phyloP scores from a whole-genome alignment of 1,140 invertebrate genomes.

The Sycobia sp. region DNA sequence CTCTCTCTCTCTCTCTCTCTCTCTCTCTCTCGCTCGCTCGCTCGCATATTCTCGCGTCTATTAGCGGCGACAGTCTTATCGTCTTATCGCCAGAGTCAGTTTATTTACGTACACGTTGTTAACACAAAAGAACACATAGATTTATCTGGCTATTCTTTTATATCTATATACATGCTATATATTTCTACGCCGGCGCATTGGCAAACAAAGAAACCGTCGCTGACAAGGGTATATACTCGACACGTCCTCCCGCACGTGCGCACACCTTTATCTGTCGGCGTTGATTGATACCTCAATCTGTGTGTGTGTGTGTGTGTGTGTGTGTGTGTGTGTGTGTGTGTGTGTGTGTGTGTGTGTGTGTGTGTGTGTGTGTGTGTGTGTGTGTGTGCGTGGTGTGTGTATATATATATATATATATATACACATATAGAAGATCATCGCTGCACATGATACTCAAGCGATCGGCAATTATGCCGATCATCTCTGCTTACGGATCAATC shows the following conservation, averaged over 20 bases:
- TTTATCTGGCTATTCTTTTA: conserved; percentile 9
- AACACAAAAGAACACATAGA: conserved; percentile 48
- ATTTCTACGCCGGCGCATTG: background rate
- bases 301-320: too few relatives aligned
- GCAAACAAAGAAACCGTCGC: conserved; percentile 39
- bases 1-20: too few relatives aligned
- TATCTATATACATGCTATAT: too few relatives aligned
- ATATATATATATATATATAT: too few relatives aligned
- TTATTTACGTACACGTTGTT: conserved; percentile 47
- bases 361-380: too few relatives aligned
- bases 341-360: too few relatives aligned
- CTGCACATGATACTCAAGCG: background rate
- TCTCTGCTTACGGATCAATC: background rate
- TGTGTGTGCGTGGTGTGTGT: too few relatives aligned
- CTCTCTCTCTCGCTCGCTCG: too few relatives aligned
- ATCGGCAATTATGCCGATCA: background rate
- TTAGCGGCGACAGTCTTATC: too few relatives aligned
- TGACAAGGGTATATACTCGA: background rate
- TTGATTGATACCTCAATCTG: conserved; percentile 5
- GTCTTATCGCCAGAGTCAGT: conserved; percentile 40
- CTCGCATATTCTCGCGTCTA: too few relatives aligned
- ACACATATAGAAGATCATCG: too few relatives aligned
- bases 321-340: too few relatives aligned
- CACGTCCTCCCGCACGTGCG: background rate
- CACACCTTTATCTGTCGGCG: conserved; percentile 1